These are phyloP conservation scores for Cyrtodaria siliqua DNA, from an alignment of 2,888 invertebrate genomes.

Conservation along the genomic window DNA sequence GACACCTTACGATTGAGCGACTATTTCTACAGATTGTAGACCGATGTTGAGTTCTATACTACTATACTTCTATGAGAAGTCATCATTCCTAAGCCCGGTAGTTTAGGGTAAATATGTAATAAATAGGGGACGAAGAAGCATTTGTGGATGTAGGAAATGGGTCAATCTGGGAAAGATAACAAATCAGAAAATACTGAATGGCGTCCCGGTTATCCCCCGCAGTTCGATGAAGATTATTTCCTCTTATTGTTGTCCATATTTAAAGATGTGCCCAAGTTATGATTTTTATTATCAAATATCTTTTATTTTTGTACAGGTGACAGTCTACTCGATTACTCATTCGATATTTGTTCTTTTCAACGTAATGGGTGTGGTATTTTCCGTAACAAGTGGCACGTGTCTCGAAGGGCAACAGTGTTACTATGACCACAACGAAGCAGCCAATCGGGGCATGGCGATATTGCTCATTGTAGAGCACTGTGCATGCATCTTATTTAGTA, in stretches of 20 bases:
- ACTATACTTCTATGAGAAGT: too few species aligned
- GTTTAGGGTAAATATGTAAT: too few species aligned
- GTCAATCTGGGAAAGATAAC: too few species aligned
- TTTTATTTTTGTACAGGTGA: conserved; percentile 38
- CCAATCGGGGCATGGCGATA: conserved; percentile 47
- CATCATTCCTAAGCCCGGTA: too few species aligned
- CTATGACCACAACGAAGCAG: conserved; percentile 41
- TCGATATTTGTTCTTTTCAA: conserved; percentile 55
- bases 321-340: conserved; percentile 34
- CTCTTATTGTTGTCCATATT: neutral
- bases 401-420: conserved; percentile 47
- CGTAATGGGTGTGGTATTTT: conserved; percentile 60
- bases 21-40: too few species aligned
- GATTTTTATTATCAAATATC: neutral
- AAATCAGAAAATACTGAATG: too few species aligned
- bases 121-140: too few species aligned
- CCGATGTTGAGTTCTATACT: too few species aligned
- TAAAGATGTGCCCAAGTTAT: neutral
- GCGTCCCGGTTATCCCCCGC: too few species aligned
- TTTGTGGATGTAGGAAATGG: too few species aligned
- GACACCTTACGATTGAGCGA: too few species aligned
- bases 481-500: conserved; percentile 27
- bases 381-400: conserved; percentile 51
- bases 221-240: neutral
- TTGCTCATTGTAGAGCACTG: conserved; percentile 36